A percentile compares a stretch with the other conserved stretches of the same genome.
Conservation (phyloP, 2,888 invertebrate species). For the Agrilus mali region DNA sequence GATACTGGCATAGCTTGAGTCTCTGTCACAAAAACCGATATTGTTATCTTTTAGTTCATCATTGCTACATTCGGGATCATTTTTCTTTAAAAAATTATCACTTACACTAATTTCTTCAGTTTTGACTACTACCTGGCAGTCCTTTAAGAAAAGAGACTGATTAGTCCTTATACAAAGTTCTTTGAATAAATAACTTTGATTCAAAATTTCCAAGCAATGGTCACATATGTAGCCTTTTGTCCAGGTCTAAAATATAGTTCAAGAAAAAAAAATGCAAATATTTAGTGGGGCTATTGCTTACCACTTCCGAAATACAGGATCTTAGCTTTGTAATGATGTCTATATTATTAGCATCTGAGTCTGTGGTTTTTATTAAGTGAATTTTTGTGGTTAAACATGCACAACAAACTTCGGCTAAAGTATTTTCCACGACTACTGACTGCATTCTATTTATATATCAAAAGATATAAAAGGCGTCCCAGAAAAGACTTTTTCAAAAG, state of each 20-base stretch:
- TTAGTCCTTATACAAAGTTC: constrained; percentile 21
- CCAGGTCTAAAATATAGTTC: constrained; percentile 15
- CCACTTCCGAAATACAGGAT: constrained; percentile 23
- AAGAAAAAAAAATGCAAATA: not conserved
- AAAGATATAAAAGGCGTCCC: too few species aligned
- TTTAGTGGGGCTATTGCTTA: constrained; percentile 13
- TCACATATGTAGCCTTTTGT: constrained; percentile 17
- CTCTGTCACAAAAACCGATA: constrained; percentile 11
- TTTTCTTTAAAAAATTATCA: not conserved
- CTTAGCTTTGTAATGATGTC: constrained; percentile 17
- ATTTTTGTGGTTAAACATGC: constrained; percentile 14
- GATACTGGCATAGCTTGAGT: not conserved
- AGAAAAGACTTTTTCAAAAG: too few species aligned
- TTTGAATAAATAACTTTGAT: constrained; percentile 20
- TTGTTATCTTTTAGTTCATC: constrained; percentile 1
- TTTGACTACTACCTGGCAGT: not conserved
- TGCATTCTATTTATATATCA: too few species aligned
- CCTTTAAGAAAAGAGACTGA: constrained; percentile 6
- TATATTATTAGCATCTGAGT: constrained; percentile 12
- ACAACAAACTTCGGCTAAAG: constrained; percentile 7
- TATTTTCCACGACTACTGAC: too few species aligned
- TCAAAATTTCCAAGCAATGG: constrained; percentile 18
- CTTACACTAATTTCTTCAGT: not conserved
- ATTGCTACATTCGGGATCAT: not conserved
- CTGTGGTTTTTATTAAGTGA: constrained; percentile 12